A percentile compares a stretch with the other conserved stretches of the same genome.
Conservation (phyloP, 2,113 vertebrate species). For the Elachura formosa region DNA sequence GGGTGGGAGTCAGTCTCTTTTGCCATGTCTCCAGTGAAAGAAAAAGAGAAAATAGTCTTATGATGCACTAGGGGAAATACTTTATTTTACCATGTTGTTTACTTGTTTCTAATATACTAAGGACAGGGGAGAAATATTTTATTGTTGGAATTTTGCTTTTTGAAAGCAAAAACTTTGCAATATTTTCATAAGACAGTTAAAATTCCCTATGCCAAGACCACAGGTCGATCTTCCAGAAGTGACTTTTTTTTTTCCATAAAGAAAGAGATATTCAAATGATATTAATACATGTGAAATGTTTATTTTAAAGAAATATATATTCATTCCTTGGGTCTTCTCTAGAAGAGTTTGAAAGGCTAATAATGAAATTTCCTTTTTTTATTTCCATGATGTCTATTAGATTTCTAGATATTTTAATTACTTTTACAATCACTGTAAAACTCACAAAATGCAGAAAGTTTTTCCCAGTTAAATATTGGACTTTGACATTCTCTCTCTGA, state of each 20-base stretch:
- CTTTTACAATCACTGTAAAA: not conserved
- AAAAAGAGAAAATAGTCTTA: not conserved
- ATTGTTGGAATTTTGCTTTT: not conserved
- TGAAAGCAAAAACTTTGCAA: not conserved
- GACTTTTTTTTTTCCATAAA: not conserved
- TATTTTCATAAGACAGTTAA: not conserved
- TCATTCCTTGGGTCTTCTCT: not conserved
- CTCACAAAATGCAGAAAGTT: not conserved
- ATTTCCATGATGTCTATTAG: not conserved
- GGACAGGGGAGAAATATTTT: rapidly evolving
- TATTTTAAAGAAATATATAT: not conserved
- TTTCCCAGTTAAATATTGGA: not conserved
- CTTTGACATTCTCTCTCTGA: not conserved
- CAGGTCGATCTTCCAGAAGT: not conserved
- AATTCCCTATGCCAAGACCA: not conserved
- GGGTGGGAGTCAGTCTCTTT: not conserved
- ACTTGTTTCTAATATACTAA: not conserved
- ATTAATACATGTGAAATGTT: not conserved
- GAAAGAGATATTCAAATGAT: not conserved
- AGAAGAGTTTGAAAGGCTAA: not conserved
- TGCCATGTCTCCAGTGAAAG: not conserved
- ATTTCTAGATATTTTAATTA: not conserved
- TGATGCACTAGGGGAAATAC: not conserved
- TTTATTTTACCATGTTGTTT: not conserved
- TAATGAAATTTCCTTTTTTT: not conserved